Base-by-base conservation (phyloP, 1,140 invertebrate genomes). In the Drosophila lacteicornis region DNA sequence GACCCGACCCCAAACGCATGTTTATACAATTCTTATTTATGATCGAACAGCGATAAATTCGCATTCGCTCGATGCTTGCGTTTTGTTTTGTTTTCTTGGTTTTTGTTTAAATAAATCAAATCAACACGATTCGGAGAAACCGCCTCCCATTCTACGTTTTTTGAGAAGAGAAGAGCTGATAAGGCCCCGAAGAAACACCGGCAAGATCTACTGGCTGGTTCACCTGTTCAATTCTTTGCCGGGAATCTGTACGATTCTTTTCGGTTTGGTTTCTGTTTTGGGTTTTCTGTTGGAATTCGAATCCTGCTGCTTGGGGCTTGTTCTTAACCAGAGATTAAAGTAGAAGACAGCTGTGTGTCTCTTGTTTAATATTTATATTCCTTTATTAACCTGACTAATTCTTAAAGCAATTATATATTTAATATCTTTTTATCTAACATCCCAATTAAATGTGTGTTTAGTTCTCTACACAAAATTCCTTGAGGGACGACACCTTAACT, bases 21-120 rank as follows among this genome's bases (percentile, higher is more conserved):
- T 86, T 90, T 81, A 91, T 91, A 91, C 91, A 91, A 91, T 91
- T 91, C 83, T 91, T 91, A 91, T 87, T 87, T 91, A 87, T 87
- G 86, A 91, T 91, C 87, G 88, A 66, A 63, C 62, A 71, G 73
- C 87, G 87, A 91, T 91, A 91, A 91, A 80, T 86, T 81, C 79
- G 70, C 62, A 70, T 57, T 70, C 61, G 12, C 36, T 36, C 25
- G 36, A 22, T 66, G 25, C 43, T 27, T 49, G 40, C 56, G 57
- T 62, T 70, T 51, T 56, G 56, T 78, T 45, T 56, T 47, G 38
- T 3, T 25, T 25, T 25, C 0, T 25, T 25, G 22, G 22, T 68
- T 68, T 55, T 46, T 68, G 62, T 73, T 88, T 71, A 82, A 88
- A 88, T 91, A 91, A 91, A 91, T 91, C 88, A 91, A 91, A 91